Base-by-base conservation (phyloP, 1,140 invertebrate species). In the Aradophagus sp. region DNA sequence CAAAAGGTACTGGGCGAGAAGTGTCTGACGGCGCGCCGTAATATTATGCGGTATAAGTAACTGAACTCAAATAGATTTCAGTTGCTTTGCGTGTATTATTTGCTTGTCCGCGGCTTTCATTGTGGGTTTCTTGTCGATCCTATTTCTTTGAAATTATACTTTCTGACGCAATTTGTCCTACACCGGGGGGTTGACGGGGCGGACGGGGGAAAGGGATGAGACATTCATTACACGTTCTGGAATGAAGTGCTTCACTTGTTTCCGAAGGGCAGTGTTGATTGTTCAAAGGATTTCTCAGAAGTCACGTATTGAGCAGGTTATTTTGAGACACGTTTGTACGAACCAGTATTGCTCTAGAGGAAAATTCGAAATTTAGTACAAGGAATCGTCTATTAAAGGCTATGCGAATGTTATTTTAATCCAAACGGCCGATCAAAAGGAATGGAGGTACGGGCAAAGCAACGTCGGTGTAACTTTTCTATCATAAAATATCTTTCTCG, bases 271-370 rank as follows among this genome's bases (percentile, higher is more conserved):
- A 70, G 66, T 58, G 65, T 63, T 70, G 66, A 62, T 70, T 70
- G 66, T 70, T 62, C 58, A 70, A 70, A 70, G 66, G 52, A 52
- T 52, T 52, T 15, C 27, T 56, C 36, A 50, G 44, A 63, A 58
- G 66, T 69, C 56, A 62, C 56, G 56, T 62, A 70, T 70, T 70
- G 58, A 70, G 67, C 67, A 63, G 67, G 63, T 63, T 70, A 63
- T 63, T 69, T 62, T 38, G 50, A 41, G 47, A 55, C 35, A 56
- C 56, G 56, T 69, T 69, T 56, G 66, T 62, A 62, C 56, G 41
- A 36, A 32, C 36, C 48, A 58, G 56, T 56, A 69, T 69, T 62
- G 66, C 66, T 56, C 27, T 58, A 42, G 59, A 58, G 39, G 11
- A 63, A 62, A 55, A 56, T 62, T 27, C 7, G 36, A 61, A 69